Base-by-base conservation (phyloP, 2,113 vertebrate species). In the Myotis yumanensis region DNA sequence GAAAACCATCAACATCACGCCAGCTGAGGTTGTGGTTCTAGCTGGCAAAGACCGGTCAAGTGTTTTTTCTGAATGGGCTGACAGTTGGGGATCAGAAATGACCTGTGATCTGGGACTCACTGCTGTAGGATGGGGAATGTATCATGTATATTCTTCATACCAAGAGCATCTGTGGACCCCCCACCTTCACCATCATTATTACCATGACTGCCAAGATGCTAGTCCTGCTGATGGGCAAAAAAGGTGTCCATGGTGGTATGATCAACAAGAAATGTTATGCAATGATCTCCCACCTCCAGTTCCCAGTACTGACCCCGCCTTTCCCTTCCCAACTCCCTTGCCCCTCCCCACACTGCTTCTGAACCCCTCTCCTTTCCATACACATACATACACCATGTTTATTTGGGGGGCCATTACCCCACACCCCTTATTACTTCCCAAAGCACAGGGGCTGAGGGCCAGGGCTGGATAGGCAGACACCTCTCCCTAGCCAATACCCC, bases 71-170 rank as follows among this genome's bases (percentile, higher is more conserved):
- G 28, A 32, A 51, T 20, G 16, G 46, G 28, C 46, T 76, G 73
- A 76, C 30, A 51, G 28, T 73, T 32, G 28, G 73, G 28, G 73
- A 48, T 16, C 73, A 76, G 16, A 97, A 98, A 71, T 98, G 98
- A 98, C 30, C 98, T n/a, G 97, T 98, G 68, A 97, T 97, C 94
- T 92, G 97, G 96, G 97, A 98, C 95, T 97, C 95, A 37, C 96
- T 98, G 83, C 94, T 95, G 64, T 76, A 80, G 57, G 96, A 97
- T 0, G 98, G 97, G 30, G 96, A 97, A 23, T 84, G 87, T 69
- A 97, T 91, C 59, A 97, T 97, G 97, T 97, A 97, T 86, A 88
- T 98, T 87, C 89, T 98, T 62, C 96, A 94, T 54, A 96, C 79
- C 5, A 94, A 96, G 86, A 91, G 73, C 52, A 71, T 35, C 1